phyloP scores from a whole-genome alignment of 2,888 invertebrate genomes.

The Amphipyra berbera region DNA sequence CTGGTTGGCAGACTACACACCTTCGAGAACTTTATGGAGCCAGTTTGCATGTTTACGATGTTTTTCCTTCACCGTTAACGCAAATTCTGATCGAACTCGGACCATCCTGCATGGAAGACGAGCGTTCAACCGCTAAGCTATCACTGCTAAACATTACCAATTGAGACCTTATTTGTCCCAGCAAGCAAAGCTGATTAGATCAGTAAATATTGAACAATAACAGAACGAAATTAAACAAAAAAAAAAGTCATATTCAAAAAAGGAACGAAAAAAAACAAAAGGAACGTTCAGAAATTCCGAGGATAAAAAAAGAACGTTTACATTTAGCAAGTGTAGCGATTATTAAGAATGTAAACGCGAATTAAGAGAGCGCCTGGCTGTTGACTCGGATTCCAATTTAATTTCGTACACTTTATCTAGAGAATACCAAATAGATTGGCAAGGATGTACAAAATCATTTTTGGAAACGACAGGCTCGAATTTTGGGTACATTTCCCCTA shows the following conservation, averaged over 20 bases:
- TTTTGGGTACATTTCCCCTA: neutral
- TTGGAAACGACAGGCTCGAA: constrained; percentile 32
- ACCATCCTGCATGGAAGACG: too few species aligned
- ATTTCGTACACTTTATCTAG: constrained; percentile 75
- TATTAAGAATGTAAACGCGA: constrained; percentile 76
- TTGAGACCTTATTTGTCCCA: neutral
- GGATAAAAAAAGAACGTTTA: constrained; percentile 22
- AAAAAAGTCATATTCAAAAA: constrained; percentile 3
- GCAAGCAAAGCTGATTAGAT: neutral
- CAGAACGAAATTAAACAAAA: constrained; percentile 11
- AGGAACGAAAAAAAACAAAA: constrained; percentile 10
- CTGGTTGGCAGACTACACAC: too few species aligned
- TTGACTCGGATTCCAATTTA: constrained; percentile 78
- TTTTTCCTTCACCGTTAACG: too few species aligned
- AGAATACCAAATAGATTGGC: constrained; percentile 70
- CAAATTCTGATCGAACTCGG: too few species aligned
- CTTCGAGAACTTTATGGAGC: too few species aligned
- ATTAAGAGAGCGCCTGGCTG: constrained; percentile 69
- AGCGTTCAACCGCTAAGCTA: too few species aligned
- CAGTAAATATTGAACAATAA: neutral
- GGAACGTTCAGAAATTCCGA: constrained; percentile 13
- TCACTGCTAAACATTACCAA: too few species aligned
- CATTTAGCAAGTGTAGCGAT: constrained; percentile 57
- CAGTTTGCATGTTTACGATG: too few species aligned
- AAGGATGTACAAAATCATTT: constrained; percentile 33